Evolutionary conservation across 2,113 vertebrate genomes (phyloP).

Genomic region (Parotia lawesii): DNA sequence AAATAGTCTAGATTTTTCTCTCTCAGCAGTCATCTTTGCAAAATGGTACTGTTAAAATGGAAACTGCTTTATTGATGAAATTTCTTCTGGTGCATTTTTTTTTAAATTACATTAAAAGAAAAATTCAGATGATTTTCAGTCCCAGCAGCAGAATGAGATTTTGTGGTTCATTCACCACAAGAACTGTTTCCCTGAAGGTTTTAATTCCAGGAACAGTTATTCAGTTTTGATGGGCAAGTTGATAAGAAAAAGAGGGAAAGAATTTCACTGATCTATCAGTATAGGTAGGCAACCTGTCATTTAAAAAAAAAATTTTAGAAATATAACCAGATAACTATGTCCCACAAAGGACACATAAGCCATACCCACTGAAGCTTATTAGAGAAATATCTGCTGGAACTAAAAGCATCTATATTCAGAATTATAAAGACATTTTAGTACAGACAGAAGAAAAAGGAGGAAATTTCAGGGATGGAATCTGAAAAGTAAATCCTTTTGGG

Average conservation of each 20-base stretch:
- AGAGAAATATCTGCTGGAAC: background rate
- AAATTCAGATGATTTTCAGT: background rate
- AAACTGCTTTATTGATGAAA: background rate
- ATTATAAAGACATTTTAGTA: background rate
- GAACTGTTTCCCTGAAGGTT: background rate
- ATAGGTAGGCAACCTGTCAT: background rate
- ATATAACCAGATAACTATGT: background rate
- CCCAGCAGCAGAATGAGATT: background rate
- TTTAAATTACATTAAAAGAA: background rate
- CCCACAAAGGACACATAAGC: background rate
- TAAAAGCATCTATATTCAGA: background rate
- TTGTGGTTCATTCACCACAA: background rate
- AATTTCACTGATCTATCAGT: background rate
- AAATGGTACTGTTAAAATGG: background rate
- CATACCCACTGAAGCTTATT: background rate
- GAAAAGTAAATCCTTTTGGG: background rate
- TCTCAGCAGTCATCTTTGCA: background rate
- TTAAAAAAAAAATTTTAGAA: background rate
- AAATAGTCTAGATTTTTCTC: background rate
- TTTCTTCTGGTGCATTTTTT: background rate
- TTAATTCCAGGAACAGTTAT: background rate
- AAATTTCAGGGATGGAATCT: background rate
- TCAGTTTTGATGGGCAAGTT: background rate
- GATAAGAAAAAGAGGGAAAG: background rate
- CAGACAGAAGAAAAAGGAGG: background rate